Base-by-base conservation (phyloP, 2,113 vertebrate genomes). In the Dipodomys merriami region DNA sequence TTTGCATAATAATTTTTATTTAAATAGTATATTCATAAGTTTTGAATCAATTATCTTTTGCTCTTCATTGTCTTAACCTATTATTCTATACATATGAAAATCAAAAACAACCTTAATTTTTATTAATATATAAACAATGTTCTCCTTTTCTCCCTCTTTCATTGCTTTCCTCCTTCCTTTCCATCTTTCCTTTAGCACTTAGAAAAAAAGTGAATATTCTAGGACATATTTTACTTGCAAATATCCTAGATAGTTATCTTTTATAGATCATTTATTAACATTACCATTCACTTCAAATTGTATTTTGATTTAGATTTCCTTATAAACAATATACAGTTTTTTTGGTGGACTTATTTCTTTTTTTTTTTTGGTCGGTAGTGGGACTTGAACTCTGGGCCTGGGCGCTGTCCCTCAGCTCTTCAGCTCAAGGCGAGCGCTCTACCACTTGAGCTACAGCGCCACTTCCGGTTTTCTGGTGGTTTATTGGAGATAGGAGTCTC, bases 21-120 rank as follows among this genome's bases (percentile, higher is more conserved):
- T 91, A 79, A 1, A 71, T 30, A 67, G 4, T 2, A 65, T 4
- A 72, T 65, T 83, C 13, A 16, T 46, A 84, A 74, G 2, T 49
- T 80, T 94, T 79, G 9, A 83, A 88, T 71, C 73, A 80, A 73
- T 95, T 4, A 65, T 60, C 29, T 85, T 84, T 90, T 33, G 27
- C 62, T 90, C 39, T 85, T 15, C 2, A 79, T 93, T 57, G 15
- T 57, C 53, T 57, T 87, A 89, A 57, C 72, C n/a, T 81, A 69
- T 18, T 23, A 80, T 77, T 78, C 10, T 60, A 64, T 5, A 69
- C 16, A 49, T 44, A 91, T 33, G 18, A 1, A 83, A 53, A 93
- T 86, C 64, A 22, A 19, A 88, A 23, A 30, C 13, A 82, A 62
- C 62, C 13, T 46, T 83, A 62, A 23, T 53, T 64, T 87, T 33